Evolutionary conservation across 2,797 vertebrate genomes (phyloP), one percentile per base, ranked within the genome.

Genomic region (Myotis pilosus): DNA sequence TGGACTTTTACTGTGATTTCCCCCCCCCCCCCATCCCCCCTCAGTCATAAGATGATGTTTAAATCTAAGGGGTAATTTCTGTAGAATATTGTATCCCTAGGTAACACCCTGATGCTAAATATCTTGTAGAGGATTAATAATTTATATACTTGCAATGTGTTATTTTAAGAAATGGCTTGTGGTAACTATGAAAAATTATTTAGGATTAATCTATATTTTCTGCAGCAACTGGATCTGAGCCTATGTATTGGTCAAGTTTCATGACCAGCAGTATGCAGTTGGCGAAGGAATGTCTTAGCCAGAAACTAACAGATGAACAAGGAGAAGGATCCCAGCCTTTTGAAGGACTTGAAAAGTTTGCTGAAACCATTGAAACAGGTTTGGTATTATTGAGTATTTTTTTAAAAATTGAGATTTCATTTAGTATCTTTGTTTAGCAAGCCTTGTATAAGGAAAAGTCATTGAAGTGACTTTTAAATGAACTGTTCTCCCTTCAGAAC

Each of bases 251-350:
- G 99, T 99, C 99, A 95, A 99, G 99, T 97, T 99, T 99, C 96
- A 99, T 99, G 99, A 99, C 99, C 0, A 99, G 99, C 97, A 99
- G 99, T 90, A 99, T 99, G 99, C 99, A 99, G 93, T 97, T 99
- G 75, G 99, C 99, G 91, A 99, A 99, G 97, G 99, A 99, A 96
- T 99, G 99, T 98, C 98, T 99, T 92, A 99, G 99, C 98, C 99
- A 99, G 97, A 99, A 99, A 97, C 96, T 99, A 89, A 99, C 99
- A 0, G 99, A 99, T 95, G 99, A 99, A 38, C 99, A 99, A 98
- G 99, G 99, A 95, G 99, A 99, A 98, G 99, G 98, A 64, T 99
- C 99, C 55, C 99, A 99, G 96, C 99, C 99, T 49, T 99, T 99
- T 96, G 99, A 99, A 97, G 99, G 99, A 87, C 98, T 99, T 74